Percentiles rank a stretch among this genome's conserved stretches.
Conservation (phyloP, 64 coral and sea anemone species). For the Montipora capricornis region DNA sequence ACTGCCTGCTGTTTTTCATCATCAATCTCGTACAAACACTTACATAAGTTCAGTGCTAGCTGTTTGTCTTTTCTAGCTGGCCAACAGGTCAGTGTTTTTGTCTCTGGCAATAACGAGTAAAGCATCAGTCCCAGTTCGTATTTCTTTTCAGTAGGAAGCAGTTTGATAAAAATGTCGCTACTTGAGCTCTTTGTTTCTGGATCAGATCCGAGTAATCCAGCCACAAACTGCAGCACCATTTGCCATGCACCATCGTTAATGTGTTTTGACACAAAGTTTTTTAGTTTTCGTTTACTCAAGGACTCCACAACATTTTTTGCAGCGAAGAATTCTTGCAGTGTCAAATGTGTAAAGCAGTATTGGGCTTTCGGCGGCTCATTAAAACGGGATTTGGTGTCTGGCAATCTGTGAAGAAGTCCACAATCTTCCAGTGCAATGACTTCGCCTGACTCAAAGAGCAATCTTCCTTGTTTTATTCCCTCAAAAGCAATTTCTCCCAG, state of each 20-base stretch:
- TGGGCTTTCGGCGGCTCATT: neutral
- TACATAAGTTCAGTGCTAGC: too few species aligned
- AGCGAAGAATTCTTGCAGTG: slow-evolving; percentile 77
- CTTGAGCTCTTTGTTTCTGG: too few species aligned
- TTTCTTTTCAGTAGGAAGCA: too few species aligned
- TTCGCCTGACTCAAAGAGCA: slow-evolving; percentile 33
- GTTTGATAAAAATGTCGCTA: too few species aligned
- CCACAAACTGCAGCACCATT: slow-evolving; percentile 53
- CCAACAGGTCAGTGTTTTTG: too few species aligned
- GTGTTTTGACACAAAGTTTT: neutral
- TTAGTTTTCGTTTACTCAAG: neutral
- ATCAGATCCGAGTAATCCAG: neutral
- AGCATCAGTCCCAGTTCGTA: too few species aligned
- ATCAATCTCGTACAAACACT: too few species aligned
- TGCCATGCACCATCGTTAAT: slow-evolving; percentile 40
- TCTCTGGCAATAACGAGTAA: too few species aligned
- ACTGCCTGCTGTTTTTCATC: too few species aligned
- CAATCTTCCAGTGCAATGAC: slow-evolving; percentile 17
- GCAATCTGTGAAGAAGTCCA: slow-evolving; percentile 64
- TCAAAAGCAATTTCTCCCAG: slow-evolving; percentile 45
- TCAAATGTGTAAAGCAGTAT: slow-evolving; percentile 72
- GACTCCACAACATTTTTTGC: slow-evolving; percentile 32
- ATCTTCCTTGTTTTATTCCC: slow-evolving; percentile 20
- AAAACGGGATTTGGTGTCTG: neutral
- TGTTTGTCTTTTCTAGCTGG: too few species aligned